Conservation (phyloP, 2,888 invertebrate species). For the Saturnia japonica region DNA sequence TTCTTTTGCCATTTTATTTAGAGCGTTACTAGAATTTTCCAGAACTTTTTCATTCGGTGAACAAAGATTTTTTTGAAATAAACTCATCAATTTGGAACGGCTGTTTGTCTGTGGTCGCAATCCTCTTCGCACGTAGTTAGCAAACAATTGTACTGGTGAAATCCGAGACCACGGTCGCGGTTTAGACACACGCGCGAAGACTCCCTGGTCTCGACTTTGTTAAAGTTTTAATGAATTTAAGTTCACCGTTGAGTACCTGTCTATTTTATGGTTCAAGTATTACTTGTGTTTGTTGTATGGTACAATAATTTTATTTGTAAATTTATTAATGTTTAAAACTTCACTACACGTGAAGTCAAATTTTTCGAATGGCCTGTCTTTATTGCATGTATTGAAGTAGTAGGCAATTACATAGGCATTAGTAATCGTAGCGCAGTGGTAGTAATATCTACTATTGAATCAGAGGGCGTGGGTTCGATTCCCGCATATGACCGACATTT, state of each 20-base stretch:
- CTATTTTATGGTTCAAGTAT: neutral
- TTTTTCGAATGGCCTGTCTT: neutral
- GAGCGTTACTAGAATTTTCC: too few species aligned
- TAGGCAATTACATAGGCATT: too few species aligned
- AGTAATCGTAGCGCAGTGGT: too few species aligned
- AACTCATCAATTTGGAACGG: neutral
- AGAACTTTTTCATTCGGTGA: too few species aligned
- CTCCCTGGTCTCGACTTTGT: constrained; percentile 7
- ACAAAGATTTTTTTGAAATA: too few species aligned
- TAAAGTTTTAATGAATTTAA: constrained; percentile 15
- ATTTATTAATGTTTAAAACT: neutral
- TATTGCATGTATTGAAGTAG: neutral
- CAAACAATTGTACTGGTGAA: neutral
- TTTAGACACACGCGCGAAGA: neutral
- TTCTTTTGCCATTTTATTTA: too few species aligned
- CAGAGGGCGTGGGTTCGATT: too few species aligned
- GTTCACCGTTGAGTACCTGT: neutral
- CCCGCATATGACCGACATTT: too few species aligned
- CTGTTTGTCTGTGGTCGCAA: neutral
- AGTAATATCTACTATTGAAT: too few species aligned
- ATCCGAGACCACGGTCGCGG: neutral
- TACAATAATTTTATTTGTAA: neutral
- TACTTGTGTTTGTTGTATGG: neutral
- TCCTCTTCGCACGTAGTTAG: neutral
- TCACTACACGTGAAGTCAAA: neutral